Conservation (phyloP, 2,797 vertebrate genomes). For the Myripristis murdjan region DNA sequence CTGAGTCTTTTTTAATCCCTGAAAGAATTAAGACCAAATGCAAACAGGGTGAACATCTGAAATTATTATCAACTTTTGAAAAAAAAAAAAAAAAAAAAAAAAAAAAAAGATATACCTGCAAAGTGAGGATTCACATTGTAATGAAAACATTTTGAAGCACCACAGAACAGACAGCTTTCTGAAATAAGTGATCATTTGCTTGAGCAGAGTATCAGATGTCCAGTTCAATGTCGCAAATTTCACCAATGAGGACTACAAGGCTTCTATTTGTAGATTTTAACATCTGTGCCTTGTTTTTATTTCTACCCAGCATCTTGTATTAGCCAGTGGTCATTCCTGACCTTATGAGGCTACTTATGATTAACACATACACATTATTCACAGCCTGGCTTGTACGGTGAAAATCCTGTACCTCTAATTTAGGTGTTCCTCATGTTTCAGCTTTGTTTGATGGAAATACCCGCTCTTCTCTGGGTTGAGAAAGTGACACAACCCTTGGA, state of each 20-base stretch:
- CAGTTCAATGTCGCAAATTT: background rate
- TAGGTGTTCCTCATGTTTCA: background rate
- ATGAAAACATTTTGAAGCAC: slow-evolving; percentile 1
- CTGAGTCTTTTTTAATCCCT: too few species aligned
- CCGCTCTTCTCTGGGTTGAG: too few species aligned
- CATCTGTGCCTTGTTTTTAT: background rate
- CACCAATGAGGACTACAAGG: background rate
- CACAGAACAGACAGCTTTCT: background rate
- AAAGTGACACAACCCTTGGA: too few species aligned
- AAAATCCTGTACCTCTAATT: too few species aligned
- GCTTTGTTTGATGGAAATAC: too few species aligned
- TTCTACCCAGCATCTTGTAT: background rate
- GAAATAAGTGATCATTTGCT: slow-evolving; percentile 6
- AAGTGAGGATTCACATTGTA: background rate
- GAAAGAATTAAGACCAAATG: too few species aligned
- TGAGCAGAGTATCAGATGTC: background rate
- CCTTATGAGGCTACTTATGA: background rate
- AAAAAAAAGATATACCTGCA: background rate
- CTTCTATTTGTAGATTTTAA: background rate
- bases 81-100: too few species aligned
- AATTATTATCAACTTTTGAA: background rate
- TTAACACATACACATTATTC: slow-evolving; percentile 24
- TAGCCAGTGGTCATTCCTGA: background rate
- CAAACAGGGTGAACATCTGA: too few species aligned
- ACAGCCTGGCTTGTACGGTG: background rate